Evolutionary conservation across 2,797 vertebrate genomes (phyloP).

Genomic region (Lacerta viridis): DNA sequence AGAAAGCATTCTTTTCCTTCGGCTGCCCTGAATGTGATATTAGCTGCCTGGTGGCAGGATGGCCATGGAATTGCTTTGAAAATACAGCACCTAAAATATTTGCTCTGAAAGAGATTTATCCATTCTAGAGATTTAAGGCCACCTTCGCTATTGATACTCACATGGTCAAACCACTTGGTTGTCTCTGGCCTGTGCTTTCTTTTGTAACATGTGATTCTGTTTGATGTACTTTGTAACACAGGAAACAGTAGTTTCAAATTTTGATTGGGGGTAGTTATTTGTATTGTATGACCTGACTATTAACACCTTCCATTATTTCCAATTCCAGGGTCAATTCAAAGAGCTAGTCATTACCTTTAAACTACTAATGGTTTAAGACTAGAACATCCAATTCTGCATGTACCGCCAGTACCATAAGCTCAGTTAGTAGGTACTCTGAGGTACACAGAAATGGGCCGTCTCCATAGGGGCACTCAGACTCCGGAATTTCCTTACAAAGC

Average conservation of each 20-base stretch:
- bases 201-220: not conserved
- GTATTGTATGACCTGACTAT: not conserved
- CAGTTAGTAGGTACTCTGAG: not conserved
- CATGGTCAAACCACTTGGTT: not conserved
- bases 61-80: constrained; percentile 41
- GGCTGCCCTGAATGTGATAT: constrained; percentile 35
- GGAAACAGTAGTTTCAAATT: not conserved
- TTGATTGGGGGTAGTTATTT: not conserved
- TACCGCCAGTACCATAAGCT: not conserved
- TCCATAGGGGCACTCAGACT: not conserved
- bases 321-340: not conserved
- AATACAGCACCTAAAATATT: constrained; percentile 32
- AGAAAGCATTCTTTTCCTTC: constrained; percentile 15
- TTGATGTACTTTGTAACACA: not conserved
- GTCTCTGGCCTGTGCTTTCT: not conserved
- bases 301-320: not conserved
- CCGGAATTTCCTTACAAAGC: not conserved
- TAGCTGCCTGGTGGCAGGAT: not conserved
- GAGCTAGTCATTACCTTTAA: not conserved
- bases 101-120: constrained; percentile 36
- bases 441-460: too few relatives aligned
- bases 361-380: not conserved
- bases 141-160: not conserved
- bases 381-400: not conserved
- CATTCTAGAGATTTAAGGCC: constrained; percentile 15